These are phyloP conservation scores for Neelides sp. DNA, from an alignment of 1,140 invertebrate species.

Conservation along the genomic window DNA sequence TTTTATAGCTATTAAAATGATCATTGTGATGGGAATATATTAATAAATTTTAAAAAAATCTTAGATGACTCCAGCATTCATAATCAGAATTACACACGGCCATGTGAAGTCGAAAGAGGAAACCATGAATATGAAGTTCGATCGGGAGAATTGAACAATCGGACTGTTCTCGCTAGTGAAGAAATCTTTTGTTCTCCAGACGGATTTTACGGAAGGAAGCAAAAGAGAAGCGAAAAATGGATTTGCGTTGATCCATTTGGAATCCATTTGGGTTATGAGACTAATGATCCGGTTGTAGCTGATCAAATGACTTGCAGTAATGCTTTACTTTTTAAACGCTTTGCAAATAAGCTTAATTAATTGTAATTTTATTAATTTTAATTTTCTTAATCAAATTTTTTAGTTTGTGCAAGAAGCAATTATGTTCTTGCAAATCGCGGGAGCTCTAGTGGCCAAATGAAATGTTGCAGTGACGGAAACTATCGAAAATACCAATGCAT, in stretches of 20 bases:
- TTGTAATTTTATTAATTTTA: background rate
- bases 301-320: constrained; percentile 17
- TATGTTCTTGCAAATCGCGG: constrained; percentile 9
- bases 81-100: constrained; percentile 9
- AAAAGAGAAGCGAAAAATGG: constrained; percentile 7
- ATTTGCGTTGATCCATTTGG: constrained; percentile 17
- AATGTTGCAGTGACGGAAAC: constrained; percentile 13
- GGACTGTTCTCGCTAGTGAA: constrained; percentile 13
- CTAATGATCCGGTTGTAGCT: constrained; percentile 1
- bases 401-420: constrained; percentile 22
- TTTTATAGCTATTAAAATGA: too few species aligned
- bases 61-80: too few species aligned
- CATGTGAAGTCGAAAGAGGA: constrained; percentile 16
- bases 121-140: constrained; percentile 9
- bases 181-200: constrained; percentile 11
- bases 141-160: constrained; percentile 6
- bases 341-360: background rate
- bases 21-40: too few species aligned
- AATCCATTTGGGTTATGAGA: constrained; percentile 18
- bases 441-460: constrained; percentile 19
- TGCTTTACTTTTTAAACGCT: background rate
- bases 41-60: too few species aligned
- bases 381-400: background rate
- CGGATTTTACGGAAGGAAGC: constrained; percentile 7
- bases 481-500: constrained; percentile 17